Percentiles rank a stretch among this genome's conserved stretches.
These are phyloP conservation scores for Limonius californicus DNA, from an alignment of 1,140 invertebrate species.

Conservation along the genomic window DNA sequence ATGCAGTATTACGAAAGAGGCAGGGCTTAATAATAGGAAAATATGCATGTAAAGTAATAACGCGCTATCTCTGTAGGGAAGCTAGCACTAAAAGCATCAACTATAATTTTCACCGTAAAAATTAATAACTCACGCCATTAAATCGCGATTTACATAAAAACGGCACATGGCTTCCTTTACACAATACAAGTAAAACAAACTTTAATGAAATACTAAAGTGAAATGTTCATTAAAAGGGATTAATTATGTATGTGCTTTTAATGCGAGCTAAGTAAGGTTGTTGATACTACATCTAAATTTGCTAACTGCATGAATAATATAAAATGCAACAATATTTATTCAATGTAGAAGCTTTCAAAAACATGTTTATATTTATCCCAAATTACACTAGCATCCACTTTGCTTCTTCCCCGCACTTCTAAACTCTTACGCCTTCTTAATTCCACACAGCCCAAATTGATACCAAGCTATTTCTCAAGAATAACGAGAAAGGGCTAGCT, in stretches of 20 bases:
- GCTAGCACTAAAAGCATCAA: neutral
- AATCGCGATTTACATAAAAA: conserved; percentile 15
- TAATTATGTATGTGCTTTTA: conserved; percentile 1
- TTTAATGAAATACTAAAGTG: conserved; percentile 13
- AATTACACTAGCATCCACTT: no score
- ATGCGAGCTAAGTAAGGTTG: neutral
- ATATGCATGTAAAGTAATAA: conserved; percentile 4
- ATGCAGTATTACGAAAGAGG: neutral
- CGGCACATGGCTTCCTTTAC: neutral
- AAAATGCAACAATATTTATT: no score
- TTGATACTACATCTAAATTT: neutral
- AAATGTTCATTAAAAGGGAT: conserved; percentile 14
- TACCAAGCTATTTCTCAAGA: no score
- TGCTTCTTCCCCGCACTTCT: no score
- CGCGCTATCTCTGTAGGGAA: neutral
- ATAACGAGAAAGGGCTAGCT: neutral
- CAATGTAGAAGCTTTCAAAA: no score
- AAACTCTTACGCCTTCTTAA: no score
- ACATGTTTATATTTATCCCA: no score
- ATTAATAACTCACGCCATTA: conserved; percentile 12
- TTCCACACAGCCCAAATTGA: no score
- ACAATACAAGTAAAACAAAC: conserved; percentile 3
- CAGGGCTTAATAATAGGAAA: no score
- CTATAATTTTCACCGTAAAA: conserved; percentile 11
- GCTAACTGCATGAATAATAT: no score